Evolutionary conservation across 1,140 invertebrate genomes (phyloP), one percentile per base, ranked within the genome.

Genomic region (Bombus pascuorum): DNA sequence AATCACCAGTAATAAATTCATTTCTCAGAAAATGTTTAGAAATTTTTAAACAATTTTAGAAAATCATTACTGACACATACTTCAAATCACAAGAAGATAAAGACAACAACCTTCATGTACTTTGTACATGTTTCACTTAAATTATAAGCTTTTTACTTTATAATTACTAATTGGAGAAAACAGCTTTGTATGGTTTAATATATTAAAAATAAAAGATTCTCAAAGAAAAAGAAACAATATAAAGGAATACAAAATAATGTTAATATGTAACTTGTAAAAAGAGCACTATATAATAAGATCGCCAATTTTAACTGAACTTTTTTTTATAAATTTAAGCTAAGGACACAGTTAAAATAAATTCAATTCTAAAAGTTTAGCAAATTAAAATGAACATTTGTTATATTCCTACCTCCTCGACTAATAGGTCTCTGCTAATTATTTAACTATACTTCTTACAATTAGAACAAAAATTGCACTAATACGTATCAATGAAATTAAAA

Each of bases 211-310:
- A 15, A 32, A 59, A 70, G n/a, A 59, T 57, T 28, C 8, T 59
- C 32, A 22, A 32, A 72, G 18, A 25, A n/a, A 81, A 53, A 42
- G 12, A 59, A 68, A 34, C 5, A 18, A 13, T 72, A 72, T 47
- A 66, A 47, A 79, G 22, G 13, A 37, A 68, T 79, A 28, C 32
- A 47, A 79, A 68, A 47, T 68, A 68, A 79, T 34, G 37, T 47
- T 10, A 47, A 34, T 66, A 12, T 32, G 32, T 12, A 78, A 68
- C 25, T 47, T 42, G 6, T 44, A 79, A 79, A 44, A 59, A 57
- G 47, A 13, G n/a, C 59, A 68, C n/a, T 13, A 15, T 37, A n/a
- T 15, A 44, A 47, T 47, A 22, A 70, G 66, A 80, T 80, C 57
- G 44, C 65, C 42, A 37, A 53, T 80, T 70, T 80, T 37, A 39